Base-by-base conservation (phyloP, 2,888 invertebrate genomes). In the Troilus luridus region DNA sequence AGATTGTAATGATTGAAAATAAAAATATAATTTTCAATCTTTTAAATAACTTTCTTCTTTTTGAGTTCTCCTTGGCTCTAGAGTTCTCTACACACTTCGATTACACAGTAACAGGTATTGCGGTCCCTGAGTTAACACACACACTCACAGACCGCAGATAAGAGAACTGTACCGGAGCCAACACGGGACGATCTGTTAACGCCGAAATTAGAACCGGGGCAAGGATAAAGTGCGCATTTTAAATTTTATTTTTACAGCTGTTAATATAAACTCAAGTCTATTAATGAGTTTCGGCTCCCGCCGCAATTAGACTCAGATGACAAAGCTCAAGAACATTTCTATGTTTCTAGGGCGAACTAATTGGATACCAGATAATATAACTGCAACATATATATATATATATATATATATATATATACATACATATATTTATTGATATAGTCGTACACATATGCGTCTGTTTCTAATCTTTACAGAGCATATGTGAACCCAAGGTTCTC, bases 231-330 rank as follows among this genome's bases (percentile, higher is more conserved):
- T 77, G 72, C 72, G 72, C 72, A 77, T 77, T 41, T 77, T 17
- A 41, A 77, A 77, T 77, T 77, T 77, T 77, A 77, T 77, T 77
- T 77, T 77, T 77, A 77, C 72, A 77, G 72, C 17, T 77, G 72
- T 41, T 77, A 77, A 77, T 77, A 77, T 77, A 41, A 77, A 17
- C 17, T 17, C 7, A 17, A 17, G 17, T 77, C 27, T 77, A 77
- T 77, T 77, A 77, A 77, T 77, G 72, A 77, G 41, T 27, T 77
- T 77, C 72, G 72, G 72, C 41, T 41, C 17, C 41, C 17, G 72
- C 72, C 41, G 21, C 72, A 41, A 77, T 77, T 41, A 77, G 72
- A 77, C 27, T 41, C 27, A 8, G 17, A 12, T 24, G 72, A 77
- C 72, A 77, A 77, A 77, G 27, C 72, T 41, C 27, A 8, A 19